A percentile compares a stretch with the other conserved stretches of the same genome.
These are phyloP conservation scores for Psylliodes chrysocephalus DNA, from an alignment of 2,888 invertebrate species.

Conservation along the genomic window DNA sequence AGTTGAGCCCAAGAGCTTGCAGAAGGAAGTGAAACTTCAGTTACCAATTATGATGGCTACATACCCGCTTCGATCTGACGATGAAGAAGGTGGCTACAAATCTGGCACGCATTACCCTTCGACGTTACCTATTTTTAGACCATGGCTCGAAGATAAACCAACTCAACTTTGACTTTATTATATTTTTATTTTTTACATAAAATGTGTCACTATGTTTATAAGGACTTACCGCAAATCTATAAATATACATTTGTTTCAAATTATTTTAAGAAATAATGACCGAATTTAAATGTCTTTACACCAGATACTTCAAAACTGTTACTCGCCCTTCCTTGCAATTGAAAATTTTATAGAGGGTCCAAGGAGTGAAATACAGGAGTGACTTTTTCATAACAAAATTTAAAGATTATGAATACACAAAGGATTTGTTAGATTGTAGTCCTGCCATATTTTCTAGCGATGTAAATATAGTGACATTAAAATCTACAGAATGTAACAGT, in stretches of 20 bases:
- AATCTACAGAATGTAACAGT: background rate
- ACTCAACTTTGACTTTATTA: slow-evolving; percentile 34
- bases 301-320: no score
- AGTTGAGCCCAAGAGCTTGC: slow-evolving; percentile 89
- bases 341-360: no score
- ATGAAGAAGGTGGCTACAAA: slow-evolving; percentile 74
- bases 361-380: no score
- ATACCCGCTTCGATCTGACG: slow-evolving; percentile 81
- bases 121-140: slow-evolving; percentile 89
- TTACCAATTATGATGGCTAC: slow-evolving; percentile 92
- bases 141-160: slow-evolving; percentile 84
- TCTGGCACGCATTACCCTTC: slow-evolving; percentile 93
- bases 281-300: no score
- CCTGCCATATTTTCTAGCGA: no score
- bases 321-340: no score
- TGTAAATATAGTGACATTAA: no score
- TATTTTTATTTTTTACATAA: background rate
- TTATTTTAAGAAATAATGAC: no score
- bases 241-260: no score
- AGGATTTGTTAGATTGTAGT: no score
- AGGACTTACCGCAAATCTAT: background rate
- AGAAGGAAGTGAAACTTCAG: slow-evolving; percentile 91
- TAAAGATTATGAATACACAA: no score
- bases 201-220: background rate
- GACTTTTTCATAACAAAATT: no score